Evolutionary conservation across 2,113 vertebrate species (phyloP).

Genomic region (Hyla sarda): DNA sequence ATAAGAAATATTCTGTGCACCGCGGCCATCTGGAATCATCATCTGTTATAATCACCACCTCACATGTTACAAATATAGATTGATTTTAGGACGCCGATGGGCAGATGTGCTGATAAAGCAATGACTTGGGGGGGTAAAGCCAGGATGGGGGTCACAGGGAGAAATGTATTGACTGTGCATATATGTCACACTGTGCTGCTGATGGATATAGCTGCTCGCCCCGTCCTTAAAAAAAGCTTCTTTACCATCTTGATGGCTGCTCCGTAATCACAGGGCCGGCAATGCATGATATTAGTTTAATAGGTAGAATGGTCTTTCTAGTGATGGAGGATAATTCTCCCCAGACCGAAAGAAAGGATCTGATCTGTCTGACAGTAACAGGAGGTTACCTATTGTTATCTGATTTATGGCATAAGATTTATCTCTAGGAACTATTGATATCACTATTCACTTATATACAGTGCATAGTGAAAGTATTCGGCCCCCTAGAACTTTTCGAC

Average conservation of each 20-base stretch:
- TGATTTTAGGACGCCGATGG: conserved; percentile 35
- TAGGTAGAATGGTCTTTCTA: not conserved
- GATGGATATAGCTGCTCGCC: not conserved
- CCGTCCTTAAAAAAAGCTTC: not conserved
- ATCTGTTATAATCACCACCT: conserved; percentile 54
- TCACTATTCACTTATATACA: not conserved
- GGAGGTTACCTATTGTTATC: not conserved
- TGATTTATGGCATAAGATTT: not conserved
- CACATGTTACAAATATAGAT: conserved; percentile 50
- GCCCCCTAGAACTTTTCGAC: too few species aligned
- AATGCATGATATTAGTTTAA: not conserved
- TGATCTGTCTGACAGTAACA: not conserved
- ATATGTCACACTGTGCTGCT: conserved; percentile 2
- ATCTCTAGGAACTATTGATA: not conserved
- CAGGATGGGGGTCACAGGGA: not conserved
- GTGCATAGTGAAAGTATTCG: too few species aligned
- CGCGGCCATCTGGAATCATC: conserved; percentile 48
- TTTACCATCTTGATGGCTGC: not conserved
- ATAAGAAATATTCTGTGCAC: conserved; percentile 31
- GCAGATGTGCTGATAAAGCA: conserved; percentile 28
- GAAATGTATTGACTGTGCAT: conserved; percentile 10
- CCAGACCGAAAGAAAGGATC: not conserved
- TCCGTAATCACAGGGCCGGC: not conserved
- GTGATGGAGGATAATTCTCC: not conserved
- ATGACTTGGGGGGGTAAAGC: conserved; percentile 1